These are phyloP conservation scores for Falcaria lacertinaria DNA, from an alignment of 2,888 invertebrate species.

Conservation along the genomic window DNA sequence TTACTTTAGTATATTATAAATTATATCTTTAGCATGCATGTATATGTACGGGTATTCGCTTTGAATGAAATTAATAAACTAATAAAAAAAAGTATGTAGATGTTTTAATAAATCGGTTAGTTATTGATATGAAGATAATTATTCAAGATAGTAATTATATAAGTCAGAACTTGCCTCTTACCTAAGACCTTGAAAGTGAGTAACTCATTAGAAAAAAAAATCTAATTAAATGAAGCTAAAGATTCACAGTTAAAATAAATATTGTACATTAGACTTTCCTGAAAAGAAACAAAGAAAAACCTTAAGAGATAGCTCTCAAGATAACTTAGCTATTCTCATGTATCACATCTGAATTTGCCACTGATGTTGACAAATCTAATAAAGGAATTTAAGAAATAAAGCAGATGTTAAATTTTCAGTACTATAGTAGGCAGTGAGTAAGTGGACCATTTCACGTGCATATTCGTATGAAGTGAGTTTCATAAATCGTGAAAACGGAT, in stretches of 20 bases:
- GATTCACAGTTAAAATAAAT: not conserved
- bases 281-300: not conserved
- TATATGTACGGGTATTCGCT: no score
- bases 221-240: no score
- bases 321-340: not conserved
- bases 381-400: not conserved
- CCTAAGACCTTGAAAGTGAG: no score
- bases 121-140: no score
- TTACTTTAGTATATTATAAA: no score
- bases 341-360: not conserved
- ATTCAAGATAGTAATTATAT: no score
- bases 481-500: constrained; percentile 16
- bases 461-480: constrained; percentile 21
- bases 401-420: constrained; percentile 6
- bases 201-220: no score
- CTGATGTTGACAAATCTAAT: not conserved
- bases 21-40: no score
- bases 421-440: constrained; percentile 14
- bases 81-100: no score
- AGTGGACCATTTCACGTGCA: constrained; percentile 24
- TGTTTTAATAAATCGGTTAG: no score
- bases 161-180: no score
- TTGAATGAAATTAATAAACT: no score
- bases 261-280: not conserved
- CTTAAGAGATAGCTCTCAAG: not conserved